Percentiles rank a stretch among this genome's conserved stretches.
phyloP scores from a whole-genome alignment of 2,797 vertebrate species.

The Ceyx erithaca region DNA sequence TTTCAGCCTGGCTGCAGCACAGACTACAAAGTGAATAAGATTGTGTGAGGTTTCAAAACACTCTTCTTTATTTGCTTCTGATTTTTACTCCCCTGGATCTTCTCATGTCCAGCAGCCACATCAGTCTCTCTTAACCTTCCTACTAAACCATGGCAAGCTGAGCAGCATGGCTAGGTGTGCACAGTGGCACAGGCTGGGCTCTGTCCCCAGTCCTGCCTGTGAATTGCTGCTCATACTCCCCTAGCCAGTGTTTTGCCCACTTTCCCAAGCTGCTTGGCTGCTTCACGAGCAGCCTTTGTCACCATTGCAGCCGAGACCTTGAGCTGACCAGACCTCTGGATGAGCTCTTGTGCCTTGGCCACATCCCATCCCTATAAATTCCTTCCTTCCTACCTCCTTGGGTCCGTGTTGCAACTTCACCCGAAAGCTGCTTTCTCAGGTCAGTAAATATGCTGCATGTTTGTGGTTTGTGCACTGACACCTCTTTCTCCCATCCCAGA shows the following conservation, averaged over 20 bases:
- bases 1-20: neutral
- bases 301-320: accelerated
- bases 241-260: accelerated
- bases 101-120: neutral
- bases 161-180: neutral
- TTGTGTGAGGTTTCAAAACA: neutral
- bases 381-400: neutral
- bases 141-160: accelerated
- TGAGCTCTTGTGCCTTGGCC: neutral
- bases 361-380: neutral
- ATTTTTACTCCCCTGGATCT: neutral
- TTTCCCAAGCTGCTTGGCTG: neutral
- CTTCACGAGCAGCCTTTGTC: neutral
- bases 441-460: accelerated
- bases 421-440: neutral
- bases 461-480: neutral
- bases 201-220: neutral
- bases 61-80: neutral
- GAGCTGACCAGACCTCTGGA: neutral
- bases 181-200: neutral
- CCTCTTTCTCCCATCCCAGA: neutral
- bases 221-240: neutral
- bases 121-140: neutral
- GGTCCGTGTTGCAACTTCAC: neutral
- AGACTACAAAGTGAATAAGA: neutral